A percentile compares a stretch with the other conserved stretches of the same genome.
These are phyloP conservation scores for Thaumatotibia leucotreta DNA, from an alignment of 1,140 invertebrate species.

Conservation along the genomic window DNA sequence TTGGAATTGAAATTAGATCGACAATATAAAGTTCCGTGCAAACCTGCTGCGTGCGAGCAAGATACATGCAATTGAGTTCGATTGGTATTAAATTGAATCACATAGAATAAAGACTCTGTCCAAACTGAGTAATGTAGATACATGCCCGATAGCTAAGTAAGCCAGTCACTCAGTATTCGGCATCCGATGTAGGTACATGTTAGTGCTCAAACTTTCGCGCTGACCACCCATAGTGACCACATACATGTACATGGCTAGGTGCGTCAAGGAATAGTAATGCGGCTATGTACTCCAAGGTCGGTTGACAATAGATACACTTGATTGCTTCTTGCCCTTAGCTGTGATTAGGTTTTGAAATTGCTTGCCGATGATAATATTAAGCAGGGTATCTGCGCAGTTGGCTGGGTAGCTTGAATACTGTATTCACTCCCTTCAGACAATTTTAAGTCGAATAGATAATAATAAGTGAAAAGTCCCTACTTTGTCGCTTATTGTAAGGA, in stretches of 20 bases:
- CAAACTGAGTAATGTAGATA: not conserved
- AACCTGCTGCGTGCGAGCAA: no score
- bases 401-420: not conserved
- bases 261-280: slow-evolving; percentile 55
- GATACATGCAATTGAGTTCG: not conserved
- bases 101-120: not conserved
- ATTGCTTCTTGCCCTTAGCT: slow-evolving; percentile 48
- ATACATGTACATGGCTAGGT: slow-evolving; percentile 35
- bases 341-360: slow-evolving; percentile 14
- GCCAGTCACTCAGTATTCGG: not conserved
- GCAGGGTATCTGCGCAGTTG: not conserved
- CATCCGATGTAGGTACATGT: not conserved
- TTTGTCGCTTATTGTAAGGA: no score
- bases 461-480: no score
- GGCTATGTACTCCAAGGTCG: slow-evolving; percentile 27
- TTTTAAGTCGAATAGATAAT: no score
- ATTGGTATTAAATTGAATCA: not conserved
- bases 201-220: slow-evolving; percentile 29
- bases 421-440: not conserved
- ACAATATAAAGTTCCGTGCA: no score
- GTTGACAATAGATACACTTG: slow-evolving; percentile 43
- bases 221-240: slow-evolving; percentile 52
- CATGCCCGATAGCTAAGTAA: not conserved
- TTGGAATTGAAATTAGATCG: not conserved
- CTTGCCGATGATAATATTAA: not conserved